Percentiles rank a stretch among this genome's conserved stretches.
These are phyloP conservation scores for Florisuga fusca DNA, from an alignment of 2,797 vertebrate genomes.

Conservation along the genomic window DNA sequence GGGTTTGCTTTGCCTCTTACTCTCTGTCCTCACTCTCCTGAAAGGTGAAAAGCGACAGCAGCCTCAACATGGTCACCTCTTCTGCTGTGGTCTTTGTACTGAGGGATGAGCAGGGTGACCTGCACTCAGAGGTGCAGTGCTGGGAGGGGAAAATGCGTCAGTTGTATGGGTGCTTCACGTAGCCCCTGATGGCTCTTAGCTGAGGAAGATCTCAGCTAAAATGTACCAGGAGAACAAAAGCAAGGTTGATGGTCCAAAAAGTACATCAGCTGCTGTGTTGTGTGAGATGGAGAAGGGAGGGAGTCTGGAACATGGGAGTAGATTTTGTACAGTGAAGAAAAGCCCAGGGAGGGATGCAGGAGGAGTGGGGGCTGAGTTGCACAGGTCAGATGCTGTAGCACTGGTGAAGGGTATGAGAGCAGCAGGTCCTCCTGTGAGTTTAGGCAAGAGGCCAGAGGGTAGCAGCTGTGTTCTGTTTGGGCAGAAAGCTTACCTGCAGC, in stretches of 20 bases:
- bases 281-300: background rate
- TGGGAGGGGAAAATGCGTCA: background rate
- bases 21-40: background rate
- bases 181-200: background rate
- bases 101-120: background rate
- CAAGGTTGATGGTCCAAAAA: background rate
- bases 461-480: background rate
- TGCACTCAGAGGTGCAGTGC: background rate
- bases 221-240: background rate
- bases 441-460: rapidly evolving
- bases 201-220: background rate
- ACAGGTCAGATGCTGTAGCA: background rate
- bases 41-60: background rate
- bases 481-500: background rate
- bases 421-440: background rate
- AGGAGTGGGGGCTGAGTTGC: background rate
- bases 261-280: background rate
- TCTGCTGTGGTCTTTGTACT: background rate
- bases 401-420: background rate
- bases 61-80: background rate
- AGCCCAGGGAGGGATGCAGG: background rate
- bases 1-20: background rate
- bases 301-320: background rate
- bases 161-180: background rate
- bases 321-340: background rate